phyloP scores from a whole-genome alignment of 2,888 invertebrate species.

The Rhaphigaster nebulosa region DNA sequence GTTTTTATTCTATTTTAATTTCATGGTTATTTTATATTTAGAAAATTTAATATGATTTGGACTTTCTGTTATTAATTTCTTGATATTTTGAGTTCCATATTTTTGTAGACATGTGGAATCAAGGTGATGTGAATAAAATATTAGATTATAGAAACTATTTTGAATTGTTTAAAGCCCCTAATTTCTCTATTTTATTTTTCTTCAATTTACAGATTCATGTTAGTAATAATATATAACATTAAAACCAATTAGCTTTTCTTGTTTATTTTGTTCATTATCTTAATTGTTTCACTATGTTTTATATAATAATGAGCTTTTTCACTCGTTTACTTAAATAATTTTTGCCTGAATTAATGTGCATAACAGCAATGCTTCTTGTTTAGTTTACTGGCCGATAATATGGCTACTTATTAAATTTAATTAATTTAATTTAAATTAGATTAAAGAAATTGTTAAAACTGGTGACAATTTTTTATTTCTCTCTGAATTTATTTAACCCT shows the following conservation, averaged over 20 bases:
- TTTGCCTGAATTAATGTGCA: not conserved
- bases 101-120: slow-evolving; percentile 32
- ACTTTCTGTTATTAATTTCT: not conserved
- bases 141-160: slow-evolving; percentile 35
- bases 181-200: slow-evolving; percentile 14
- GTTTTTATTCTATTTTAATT: not conserved
- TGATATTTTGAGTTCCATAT: not conserved
- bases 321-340: not conserved
- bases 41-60: not conserved
- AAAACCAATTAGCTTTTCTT: not conserved
- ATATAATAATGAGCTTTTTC: not conserved
- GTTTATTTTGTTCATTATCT: not conserved
- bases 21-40: not conserved
- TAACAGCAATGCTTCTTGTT: not conserved
- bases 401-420: not conserved
- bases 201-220: not conserved
- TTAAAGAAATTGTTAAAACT: not conserved
- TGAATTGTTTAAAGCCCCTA: slow-evolving; percentile 14
- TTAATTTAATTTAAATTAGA: not conserved
- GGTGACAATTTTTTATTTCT: not conserved
- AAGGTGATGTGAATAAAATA: slow-evolving; percentile 48
- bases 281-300: not conserved
- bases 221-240: not conserved
- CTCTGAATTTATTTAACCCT: not conserved
- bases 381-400: not conserved